Base-by-base conservation (phyloP, 2,113 vertebrate genomes). In the Jaculus jaculus region DNA sequence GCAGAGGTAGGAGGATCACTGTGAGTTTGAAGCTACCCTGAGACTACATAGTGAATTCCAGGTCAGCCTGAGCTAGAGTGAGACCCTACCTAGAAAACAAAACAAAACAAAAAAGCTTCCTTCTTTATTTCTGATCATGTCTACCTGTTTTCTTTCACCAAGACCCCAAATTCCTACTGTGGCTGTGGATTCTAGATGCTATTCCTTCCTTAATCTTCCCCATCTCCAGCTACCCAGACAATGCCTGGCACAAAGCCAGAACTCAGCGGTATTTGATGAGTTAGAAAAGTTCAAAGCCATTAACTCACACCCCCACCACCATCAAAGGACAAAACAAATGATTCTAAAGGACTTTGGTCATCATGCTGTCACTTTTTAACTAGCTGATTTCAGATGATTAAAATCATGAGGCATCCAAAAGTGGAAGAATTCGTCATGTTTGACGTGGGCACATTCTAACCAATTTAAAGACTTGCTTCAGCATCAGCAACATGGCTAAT, bases 391-490 rank as follows among this genome's bases (percentile, higher is more conserved):
- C 15, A 42, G 86, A 47, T 96, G 75, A 96, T 97, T 97, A 96
- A 95, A 96, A 96, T 97, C 93, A 96, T 54, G 79, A 96, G 95
- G 93, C 95, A 24, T 95, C 97, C 95, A 97, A 96, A 97, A 97
- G 58, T 89, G 86, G 96, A 96, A 97, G 80, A 92, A 96, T 95
- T 96, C 95, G 86, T 97, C 96, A 97, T 94, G 65, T 95, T 96
- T 96, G 96, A 97, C 94, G 96, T 94, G 93, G 79, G 96, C 91
- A 95, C 86, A 94, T 97, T 97, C 96, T 90, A 95, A 94, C 96
- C 92, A 97, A 96, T 97, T 97, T 91, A 51, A 96, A 96, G 96
- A 96, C 96, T 96, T 96, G 96, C 95, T 97, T 97, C 96, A 34
- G 94, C 93, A 94, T 96, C 96, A 97, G 96, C 90, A 96, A 79